phyloP scores from a whole-genome alignment of 2,113 vertebrate species.

The Alectura lathami region DNA sequence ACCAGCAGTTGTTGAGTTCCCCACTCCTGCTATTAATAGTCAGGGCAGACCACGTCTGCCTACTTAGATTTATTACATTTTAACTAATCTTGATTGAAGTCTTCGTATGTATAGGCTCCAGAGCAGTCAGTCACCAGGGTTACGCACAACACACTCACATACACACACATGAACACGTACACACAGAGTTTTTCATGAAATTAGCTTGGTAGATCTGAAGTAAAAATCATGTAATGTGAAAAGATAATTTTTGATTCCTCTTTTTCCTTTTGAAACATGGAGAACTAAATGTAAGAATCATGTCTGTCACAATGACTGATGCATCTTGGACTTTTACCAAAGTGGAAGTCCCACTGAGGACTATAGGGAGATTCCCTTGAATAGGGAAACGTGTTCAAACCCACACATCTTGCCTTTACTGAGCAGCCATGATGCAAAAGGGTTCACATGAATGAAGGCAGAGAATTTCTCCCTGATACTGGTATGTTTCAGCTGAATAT shows the following conservation, averaged over 20 bases:
- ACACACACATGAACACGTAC: neutral
- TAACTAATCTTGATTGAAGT: conserved; percentile 71
- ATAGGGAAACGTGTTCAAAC: neutral
- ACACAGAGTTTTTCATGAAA: neutral
- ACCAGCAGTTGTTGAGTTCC: conserved; percentile 71
- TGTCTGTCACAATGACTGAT: neutral
- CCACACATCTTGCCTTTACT: neutral
- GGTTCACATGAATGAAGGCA: neutral
- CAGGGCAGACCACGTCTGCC: conserved; percentile 35
- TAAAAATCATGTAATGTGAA: neutral
- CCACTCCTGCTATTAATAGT: conserved; percentile 65
- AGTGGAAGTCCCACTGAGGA: neutral
- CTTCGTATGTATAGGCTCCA: neutral
- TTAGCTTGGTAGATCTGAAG: neutral
- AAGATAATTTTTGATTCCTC: neutral
- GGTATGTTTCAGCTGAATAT: neutral
- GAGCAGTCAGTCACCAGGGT: conserved; percentile 49
- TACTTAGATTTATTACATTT: conserved; percentile 72
- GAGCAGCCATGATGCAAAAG: neutral
- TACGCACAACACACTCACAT: neutral
- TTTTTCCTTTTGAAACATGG: neutral
- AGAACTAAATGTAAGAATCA: neutral
- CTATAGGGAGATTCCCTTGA: neutral
- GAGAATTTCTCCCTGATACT: neutral
- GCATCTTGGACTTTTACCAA: neutral